These are phyloP conservation scores for Cavia porcellus DNA, from an alignment of 2,113 vertebrate species.

Conservation along the genomic window DNA sequence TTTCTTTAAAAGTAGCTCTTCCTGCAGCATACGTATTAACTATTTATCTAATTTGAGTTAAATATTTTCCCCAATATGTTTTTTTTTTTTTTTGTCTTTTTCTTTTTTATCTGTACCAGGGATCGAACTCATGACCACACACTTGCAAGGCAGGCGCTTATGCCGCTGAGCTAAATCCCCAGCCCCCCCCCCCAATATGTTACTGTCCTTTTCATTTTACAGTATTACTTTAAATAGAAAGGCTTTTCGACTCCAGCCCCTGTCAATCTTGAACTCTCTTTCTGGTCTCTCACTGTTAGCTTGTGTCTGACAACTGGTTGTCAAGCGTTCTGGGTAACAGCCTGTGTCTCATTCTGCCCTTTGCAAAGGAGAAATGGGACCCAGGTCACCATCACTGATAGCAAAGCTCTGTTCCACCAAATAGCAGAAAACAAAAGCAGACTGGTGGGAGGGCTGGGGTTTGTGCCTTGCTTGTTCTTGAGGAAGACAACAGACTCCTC, in stretches of 20 bases:
- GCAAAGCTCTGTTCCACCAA: slow-evolving; percentile 24
- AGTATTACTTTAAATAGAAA: neutral
- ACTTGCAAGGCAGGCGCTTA: no score
- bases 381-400: neutral
- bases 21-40: slow-evolving; percentile 8
- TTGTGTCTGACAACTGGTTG: neutral
- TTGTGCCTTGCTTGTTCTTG: neutral
- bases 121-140: no score
- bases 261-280: neutral
- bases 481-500: neutral
- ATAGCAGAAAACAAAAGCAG: neutral
- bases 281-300: neutral
- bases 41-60: slow-evolving; percentile 9
- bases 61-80: slow-evolving; percentile 5
- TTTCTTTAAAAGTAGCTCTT: slow-evolving; percentile 65
- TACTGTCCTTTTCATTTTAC: slow-evolving; percentile 19
- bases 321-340: neutral
- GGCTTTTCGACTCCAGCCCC: neutral
- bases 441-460: neutral
- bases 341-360: neutral
- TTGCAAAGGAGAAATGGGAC: neutral
- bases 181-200: neutral
- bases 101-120: no score
- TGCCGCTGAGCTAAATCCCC: no score
- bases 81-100: no score